Percentiles rank a stretch among this genome's conserved stretches.
Evolutionary conservation across 2,797 vertebrate species (phyloP).

Genomic region (Periparus ater): DNA sequence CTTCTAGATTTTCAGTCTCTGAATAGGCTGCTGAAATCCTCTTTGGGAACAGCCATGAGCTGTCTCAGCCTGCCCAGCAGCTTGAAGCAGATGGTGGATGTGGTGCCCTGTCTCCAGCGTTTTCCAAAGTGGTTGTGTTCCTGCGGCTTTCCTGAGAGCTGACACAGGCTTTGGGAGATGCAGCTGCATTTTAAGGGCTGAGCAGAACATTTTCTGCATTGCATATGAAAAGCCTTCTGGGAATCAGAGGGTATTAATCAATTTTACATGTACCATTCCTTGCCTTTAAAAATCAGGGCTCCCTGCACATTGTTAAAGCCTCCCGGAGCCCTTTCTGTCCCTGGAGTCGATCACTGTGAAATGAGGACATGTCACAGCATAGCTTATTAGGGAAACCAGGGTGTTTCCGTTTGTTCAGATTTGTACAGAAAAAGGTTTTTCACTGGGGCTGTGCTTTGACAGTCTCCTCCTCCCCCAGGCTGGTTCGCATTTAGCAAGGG

Average conservation of each 20-base stretch:
- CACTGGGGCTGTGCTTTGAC: constrained; percentile 19
- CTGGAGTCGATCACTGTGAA: constrained; percentile 36
- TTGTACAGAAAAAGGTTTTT: constrained; percentile 52
- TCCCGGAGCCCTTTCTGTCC: not conserved
- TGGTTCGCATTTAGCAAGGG: constrained; percentile 46
- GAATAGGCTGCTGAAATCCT: not conserved
- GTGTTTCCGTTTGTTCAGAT: constrained; percentile 47
- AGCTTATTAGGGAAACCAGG: constrained; percentile 26
- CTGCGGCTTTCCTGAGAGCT: not conserved
- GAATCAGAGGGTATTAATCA: constrained; percentile 58
- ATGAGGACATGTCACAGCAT: constrained; percentile 40
- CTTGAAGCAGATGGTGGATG: not conserved
- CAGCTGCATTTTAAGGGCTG: constrained; percentile 44
- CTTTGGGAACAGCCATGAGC: not conserved
- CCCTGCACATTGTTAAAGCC: constrained; percentile 17
- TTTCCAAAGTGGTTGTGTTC: not conserved
- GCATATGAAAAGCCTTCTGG: constrained; percentile 53
- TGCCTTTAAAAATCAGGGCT: constrained; percentile 43
- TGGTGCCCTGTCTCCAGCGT: not conserved
- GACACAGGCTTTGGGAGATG: not conserved
- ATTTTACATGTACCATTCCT: constrained; percentile 44
- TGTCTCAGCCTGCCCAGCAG: not conserved
- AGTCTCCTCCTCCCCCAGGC: constrained; percentile 11
- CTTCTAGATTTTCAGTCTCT: not conserved
- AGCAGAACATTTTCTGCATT: constrained; percentile 23